phyloP scores from a whole-genome alignment of 53 echinoderm and acorn worm genomes.

The Arbacia lixula region DNA sequence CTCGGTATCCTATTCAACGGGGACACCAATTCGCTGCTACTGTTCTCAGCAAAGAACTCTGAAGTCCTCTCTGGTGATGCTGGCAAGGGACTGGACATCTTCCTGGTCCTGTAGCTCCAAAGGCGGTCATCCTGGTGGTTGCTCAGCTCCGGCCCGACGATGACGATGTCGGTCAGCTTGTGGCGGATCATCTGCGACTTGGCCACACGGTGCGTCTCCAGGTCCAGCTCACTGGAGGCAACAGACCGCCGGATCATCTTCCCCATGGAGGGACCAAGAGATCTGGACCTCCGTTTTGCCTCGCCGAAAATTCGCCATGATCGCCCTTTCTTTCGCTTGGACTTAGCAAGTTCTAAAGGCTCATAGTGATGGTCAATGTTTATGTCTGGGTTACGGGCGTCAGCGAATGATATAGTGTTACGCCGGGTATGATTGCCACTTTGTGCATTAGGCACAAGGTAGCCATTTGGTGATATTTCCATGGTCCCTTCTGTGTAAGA shows the following conservation, averaged over 20 bases:
- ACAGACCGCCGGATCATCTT: conserved; percentile 25
- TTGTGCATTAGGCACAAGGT: conserved; percentile 33
- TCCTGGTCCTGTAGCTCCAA: not conserved
- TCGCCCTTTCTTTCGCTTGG: conserved; percentile 22
- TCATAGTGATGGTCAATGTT: conserved; percentile 33
- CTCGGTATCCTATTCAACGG: conserved; percentile 40
- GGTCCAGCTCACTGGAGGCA: conserved; percentile 21
- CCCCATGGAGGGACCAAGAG: conserved; percentile 32
- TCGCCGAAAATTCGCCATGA: conserved; percentile 35
- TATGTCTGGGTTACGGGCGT: not conserved
- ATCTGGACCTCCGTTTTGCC: conserved; percentile 6
- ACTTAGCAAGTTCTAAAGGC: conserved; percentile 6
- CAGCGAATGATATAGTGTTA: not conserved
- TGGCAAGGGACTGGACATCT: conserved; percentile 22
- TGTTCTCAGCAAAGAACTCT: conserved; percentile 11
- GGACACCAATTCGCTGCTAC: not conserved
- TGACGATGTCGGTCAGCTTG: conserved; percentile 40
- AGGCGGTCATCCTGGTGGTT: not conserved
- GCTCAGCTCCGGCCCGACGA: not conserved
- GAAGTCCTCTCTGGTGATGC: not conserved
- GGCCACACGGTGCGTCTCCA: conserved; percentile 5
- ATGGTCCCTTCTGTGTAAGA: not conserved
- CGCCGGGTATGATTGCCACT: conserved; percentile 4
- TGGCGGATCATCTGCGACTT: conserved; percentile 14
- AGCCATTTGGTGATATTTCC: conserved; percentile 32